These are phyloP conservation scores for Phaethon lepturus DNA, from an alignment of 2,113 vertebrate species.

Conservation along the genomic window DNA sequence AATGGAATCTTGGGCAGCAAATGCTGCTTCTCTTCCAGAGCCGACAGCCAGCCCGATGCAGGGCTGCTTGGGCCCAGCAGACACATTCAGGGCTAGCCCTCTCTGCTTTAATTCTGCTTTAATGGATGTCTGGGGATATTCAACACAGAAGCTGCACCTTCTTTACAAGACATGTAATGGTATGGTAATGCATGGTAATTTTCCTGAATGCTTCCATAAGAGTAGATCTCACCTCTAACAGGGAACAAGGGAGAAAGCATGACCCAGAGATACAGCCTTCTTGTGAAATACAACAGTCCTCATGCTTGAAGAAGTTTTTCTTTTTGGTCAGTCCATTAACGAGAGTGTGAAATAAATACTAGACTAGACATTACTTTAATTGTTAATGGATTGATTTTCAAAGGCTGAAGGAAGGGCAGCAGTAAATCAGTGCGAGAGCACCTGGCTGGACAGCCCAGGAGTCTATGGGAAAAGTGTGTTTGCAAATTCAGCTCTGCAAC, in stretches of 20 bases:
- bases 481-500: conserved; percentile 35
- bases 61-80: background rate
- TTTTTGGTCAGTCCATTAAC: background rate
- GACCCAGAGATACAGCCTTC: background rate
- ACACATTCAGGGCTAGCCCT: background rate
- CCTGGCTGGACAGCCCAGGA: background rate
- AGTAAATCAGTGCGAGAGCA: background rate
- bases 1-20: background rate
- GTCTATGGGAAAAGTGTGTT: background rate
- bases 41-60: background rate
- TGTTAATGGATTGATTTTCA: conserved; percentile 44
- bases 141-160: background rate
- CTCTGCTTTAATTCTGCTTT: background rate
- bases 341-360: background rate
- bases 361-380: conserved; percentile 29
- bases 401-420: conserved; percentile 40
- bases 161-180: background rate
- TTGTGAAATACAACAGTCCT: background rate
- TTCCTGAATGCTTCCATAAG: background rate
- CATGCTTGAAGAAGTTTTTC: background rate
- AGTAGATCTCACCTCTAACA: background rate
- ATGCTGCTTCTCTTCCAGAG: background rate
- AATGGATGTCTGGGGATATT: background rate
- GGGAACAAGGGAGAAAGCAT: background rate
- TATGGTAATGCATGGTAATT: background rate